Percentiles rank a stretch among this genome's conserved stretches.
Evolutionary conservation across 1,140 invertebrate genomes (phyloP).

Genomic region (Pygmarrhopalites habei): DNA sequence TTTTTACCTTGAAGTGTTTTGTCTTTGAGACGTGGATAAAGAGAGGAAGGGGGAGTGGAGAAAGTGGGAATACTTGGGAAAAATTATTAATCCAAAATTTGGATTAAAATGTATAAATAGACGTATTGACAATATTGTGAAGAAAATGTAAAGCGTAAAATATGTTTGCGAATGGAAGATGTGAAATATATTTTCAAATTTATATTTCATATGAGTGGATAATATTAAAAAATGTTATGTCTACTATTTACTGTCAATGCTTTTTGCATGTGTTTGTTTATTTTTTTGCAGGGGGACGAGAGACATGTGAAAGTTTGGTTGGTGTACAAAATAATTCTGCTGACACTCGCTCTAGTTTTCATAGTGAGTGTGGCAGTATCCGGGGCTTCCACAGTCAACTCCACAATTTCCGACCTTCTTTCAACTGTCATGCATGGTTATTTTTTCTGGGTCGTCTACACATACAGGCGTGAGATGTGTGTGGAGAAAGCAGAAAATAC

Average conservation of each 20-base stretch:
- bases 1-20: too few species aligned
- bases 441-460: slow-evolving; percentile 24
- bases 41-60: too few species aligned
- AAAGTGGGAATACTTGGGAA: too few species aligned
- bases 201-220: too few species aligned
- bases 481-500: slow-evolving; percentile 17
- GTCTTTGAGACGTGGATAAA: too few species aligned
- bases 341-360: slow-evolving; percentile 4
- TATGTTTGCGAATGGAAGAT: too few species aligned
- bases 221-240: too few species aligned
- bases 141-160: too few species aligned
- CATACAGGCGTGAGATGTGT: slow-evolving; percentile 16
- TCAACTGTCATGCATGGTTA: slow-evolving; percentile 15
- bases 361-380: slow-evolving; percentile 1
- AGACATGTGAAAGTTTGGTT: slow-evolving; percentile 15
- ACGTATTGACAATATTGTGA: too few species aligned
- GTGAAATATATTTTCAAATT: too few species aligned
- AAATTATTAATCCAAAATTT: too few species aligned
- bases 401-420: slow-evolving; percentile 10
- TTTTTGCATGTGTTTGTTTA: background rate
- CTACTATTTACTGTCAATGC: background rate
- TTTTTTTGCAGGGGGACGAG: background rate
- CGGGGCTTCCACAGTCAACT: background rate
- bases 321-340: background rate
- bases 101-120: too few species aligned